phyloP scores from a whole-genome alignment of 2,113 vertebrate species.

The Nycticebus coucang region DNA sequence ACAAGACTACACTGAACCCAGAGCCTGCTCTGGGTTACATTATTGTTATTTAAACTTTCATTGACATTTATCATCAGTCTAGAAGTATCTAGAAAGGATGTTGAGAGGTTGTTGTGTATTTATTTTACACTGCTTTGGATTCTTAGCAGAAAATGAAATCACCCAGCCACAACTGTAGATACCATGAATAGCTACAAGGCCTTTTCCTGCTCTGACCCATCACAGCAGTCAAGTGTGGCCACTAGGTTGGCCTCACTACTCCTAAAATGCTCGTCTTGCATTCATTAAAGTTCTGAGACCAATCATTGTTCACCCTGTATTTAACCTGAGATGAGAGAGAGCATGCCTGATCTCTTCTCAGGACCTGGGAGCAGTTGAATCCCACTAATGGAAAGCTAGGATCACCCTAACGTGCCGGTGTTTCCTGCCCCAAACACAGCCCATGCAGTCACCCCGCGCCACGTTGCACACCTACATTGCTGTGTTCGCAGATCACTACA shows the following conservation, averaged over 20 bases:
- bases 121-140: neutral
- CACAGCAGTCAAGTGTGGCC: neutral
- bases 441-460: neutral
- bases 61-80: neutral
- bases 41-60: neutral
- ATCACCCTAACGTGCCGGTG: neutral
- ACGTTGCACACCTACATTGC: no score
- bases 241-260: neutral
- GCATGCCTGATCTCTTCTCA: neutral
- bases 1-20: neutral
- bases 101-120: neutral
- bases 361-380: no score
- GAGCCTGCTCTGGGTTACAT: neutral
- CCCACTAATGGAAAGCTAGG: neutral
- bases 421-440: neutral
- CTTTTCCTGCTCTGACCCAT: neutral
- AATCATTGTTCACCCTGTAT: neutral
- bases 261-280: neutral
- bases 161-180: neutral
- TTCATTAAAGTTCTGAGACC: neutral
- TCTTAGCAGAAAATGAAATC: conserved; percentile 28
- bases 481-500: neutral
- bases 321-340: neutral
- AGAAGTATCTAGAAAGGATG: conserved; percentile 11
- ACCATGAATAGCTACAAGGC: neutral